phyloP scores from a whole-genome alignment of 1,140 invertebrate genomes.

The Pentalonia nigronervosa region DNA sequence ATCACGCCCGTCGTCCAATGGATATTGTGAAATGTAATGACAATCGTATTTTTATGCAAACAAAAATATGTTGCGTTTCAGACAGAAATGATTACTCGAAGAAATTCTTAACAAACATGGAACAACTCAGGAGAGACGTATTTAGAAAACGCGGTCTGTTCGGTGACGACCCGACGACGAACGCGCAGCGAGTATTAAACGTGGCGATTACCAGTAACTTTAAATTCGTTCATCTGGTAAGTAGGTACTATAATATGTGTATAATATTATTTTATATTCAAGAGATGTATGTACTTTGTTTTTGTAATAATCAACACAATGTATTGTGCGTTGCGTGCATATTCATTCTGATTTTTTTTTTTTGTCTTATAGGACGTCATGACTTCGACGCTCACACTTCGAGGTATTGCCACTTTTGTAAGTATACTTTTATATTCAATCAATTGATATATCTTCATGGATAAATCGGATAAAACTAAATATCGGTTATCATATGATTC shows the following conservation, averaged over 20 bases:
- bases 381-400: slow-evolving; percentile 29
- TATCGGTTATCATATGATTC: background rate
- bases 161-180: background rate
- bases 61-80: background rate
- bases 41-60: background rate
- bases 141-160: background rate
- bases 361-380: slow-evolving; percentile 33
- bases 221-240: slow-evolving; percentile 33
- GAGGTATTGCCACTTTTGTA: slow-evolving; percentile 22
- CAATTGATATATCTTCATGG: background rate
- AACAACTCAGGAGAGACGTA: slow-evolving; percentile 27
- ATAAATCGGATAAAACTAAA: background rate
- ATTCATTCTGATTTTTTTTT: background rate
- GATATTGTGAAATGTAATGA: background rate
- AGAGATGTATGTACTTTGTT: background rate
- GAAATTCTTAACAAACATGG: background rate
- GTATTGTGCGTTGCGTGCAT: background rate
- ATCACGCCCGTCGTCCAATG: no score
- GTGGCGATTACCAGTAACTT: background rate
- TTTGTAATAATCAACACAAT: background rate
- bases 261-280: background rate
- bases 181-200: background rate
- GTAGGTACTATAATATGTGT: background rate
- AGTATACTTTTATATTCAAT: background rate
- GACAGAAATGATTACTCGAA: background rate